phyloP scores from a whole-genome alignment of 2,888 invertebrate species.

The Branchellion lobata region DNA sequence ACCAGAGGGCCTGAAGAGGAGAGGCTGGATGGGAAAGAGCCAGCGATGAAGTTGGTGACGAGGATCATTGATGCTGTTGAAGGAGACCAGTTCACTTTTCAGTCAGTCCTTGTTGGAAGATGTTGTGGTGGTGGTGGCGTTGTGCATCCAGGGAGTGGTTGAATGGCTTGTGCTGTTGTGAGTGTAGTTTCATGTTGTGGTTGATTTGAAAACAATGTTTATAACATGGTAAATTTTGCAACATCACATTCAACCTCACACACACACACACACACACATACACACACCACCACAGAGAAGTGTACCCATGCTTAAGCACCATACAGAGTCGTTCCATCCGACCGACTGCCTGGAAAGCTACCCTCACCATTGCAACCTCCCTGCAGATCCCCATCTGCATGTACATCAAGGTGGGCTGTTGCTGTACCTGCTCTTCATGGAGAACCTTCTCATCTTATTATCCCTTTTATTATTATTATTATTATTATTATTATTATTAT shows the following conservation, averaged over 20 bases:
- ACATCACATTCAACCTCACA: no score
- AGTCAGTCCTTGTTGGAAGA: constrained; percentile 54
- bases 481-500: no score
- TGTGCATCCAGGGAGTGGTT: not conserved
- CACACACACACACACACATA: not conserved
- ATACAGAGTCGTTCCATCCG: constrained; percentile 59
- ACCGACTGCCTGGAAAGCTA: constrained; percentile 70
- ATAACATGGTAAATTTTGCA: no score
- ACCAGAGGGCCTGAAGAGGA: not conserved
- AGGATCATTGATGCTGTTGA: constrained; percentile 59
- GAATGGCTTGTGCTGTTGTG: not conserved
- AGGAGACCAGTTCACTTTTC: constrained; percentile 61
- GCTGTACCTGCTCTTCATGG: not conserved
- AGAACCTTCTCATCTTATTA: no score
- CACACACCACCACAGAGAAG: constrained; percentile 61
- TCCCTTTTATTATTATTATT: no score
- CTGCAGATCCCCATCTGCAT: constrained; percentile 70
- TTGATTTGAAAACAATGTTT: no score
- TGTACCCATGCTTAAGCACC: constrained; percentile 66
- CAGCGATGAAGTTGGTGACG: not conserved
- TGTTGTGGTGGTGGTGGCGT: not conserved
- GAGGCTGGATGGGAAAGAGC: not conserved
- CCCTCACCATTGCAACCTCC: constrained; percentile 65
- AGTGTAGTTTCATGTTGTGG: not conserved
- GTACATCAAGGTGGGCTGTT: constrained; percentile 63